Conservation (phyloP, 92 coral and sea anemone species). For the Palythoa heliodiscus region DNA sequence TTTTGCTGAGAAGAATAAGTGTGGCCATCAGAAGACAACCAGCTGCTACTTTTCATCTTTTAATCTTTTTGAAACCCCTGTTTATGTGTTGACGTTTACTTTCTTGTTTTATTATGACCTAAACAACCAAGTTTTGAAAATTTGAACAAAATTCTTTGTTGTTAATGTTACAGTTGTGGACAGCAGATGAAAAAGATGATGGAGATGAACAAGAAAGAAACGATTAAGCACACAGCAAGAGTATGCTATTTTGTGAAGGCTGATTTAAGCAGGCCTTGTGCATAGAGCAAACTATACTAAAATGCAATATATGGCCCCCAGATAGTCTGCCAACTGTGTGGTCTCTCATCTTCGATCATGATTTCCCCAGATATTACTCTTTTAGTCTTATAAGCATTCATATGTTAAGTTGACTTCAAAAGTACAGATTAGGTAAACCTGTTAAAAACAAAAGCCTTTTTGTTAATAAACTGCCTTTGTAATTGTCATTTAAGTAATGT, state of each 20-base stretch:
- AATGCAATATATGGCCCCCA: conserved; percentile 13
- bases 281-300: neutral
- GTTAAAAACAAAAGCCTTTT: neutral
- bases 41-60: too few species aligned
- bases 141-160: neutral
- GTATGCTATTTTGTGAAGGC: conserved; percentile 7
- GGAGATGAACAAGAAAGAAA: neutral
- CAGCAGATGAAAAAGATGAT: conserved; percentile 4
- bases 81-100: too few species aligned
- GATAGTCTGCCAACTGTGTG: neutral
- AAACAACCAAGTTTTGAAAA: neutral
- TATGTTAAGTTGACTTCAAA: neutral
- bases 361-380: conserved; percentile 22
- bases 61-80: too few species aligned
- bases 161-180: conserved; percentile 16
- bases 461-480: neutral
- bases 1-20: too few species aligned
- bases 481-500: neutral
- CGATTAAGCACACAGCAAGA: conserved; percentile 8
- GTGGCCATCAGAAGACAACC: too few species aligned
- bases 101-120: too few species aligned
- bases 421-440: neutral
- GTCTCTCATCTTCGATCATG: neutral
- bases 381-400: conserved; percentile 29
- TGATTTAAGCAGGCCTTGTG: conserved; percentile 18